Percentiles rank a stretch among this genome's conserved stretches.
Conservation (phyloP, 2,888 invertebrate species). For the Eumacrocentrus americanus region DNA sequence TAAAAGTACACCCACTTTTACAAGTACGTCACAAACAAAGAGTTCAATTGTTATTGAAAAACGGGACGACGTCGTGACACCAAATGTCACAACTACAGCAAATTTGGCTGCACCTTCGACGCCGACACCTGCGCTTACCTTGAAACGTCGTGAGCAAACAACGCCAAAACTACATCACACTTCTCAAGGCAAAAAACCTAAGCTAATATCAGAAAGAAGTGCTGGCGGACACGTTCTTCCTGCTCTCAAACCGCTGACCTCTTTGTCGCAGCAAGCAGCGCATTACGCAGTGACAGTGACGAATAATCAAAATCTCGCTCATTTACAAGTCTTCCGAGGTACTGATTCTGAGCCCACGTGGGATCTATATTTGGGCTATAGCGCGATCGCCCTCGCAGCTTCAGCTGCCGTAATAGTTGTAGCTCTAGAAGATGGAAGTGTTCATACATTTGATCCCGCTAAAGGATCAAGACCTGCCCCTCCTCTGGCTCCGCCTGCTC, state of each 20-base stretch:
- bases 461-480: conserved; percentile 56
- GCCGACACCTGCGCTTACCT: conserved; percentile 43
- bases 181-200: conserved; percentile 44
- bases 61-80: conserved; percentile 70
- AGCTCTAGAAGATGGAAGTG: conserved; percentile 56
- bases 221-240: conserved; percentile 51
- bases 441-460: conserved; percentile 56
- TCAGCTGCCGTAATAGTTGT: conserved; percentile 56
- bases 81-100: conserved; percentile 59
- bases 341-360: conserved; percentile 55
- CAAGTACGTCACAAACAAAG: conserved; percentile 78
- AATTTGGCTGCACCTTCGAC: conserved; percentile 42
- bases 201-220: conserved; percentile 47
- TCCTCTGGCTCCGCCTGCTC: conserved; percentile 56
- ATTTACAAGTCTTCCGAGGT: conserved; percentile 57
- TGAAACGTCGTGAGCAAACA: conserved; percentile 53
- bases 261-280: conserved; percentile 56
- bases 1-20: conserved; percentile 66
- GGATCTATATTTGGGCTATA: conserved; percentile 58
- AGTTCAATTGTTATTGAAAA: conserved; percentile 83
- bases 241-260: conserved; percentile 51
- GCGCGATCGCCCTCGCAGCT: conserved; percentile 55
- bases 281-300: conserved; percentile 58
- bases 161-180: conserved; percentile 43
- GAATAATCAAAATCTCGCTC: conserved; percentile 53